Evolutionary conservation across 2,797 vertebrate genomes (phyloP), one percentile per base, ranked within the genome.

Genomic region (Urosaurus nigricauda): DNA sequence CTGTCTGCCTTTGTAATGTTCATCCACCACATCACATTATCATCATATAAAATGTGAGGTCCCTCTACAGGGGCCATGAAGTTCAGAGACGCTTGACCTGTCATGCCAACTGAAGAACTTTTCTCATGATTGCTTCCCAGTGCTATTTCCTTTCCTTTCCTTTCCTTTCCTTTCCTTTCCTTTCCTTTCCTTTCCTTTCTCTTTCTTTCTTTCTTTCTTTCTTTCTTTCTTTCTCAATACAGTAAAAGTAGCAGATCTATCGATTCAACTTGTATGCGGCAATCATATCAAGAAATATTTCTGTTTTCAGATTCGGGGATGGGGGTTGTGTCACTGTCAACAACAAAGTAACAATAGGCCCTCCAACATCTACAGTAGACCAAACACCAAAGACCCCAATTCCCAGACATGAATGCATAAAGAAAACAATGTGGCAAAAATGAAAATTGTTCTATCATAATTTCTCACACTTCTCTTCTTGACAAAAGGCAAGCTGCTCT

Each of bases 401-500:
- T 96, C 96, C 95, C 95, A 95, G 95, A 91, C 96, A 95, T 93
- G 96, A 96, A 94, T 85, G 94, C 92, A 90, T 94, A 95, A 95
- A 95, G 96, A 97, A 97, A 97, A 97, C 97, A 97, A 96, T 96
- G 96, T 96, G 95, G 96, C 96, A 97, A 96, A 97, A 97, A 97
- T 96, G 95, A 97, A 97, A 97, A 97, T 96, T 95, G 95, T 96
- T 96, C 96, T 96, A 96, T 97, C 96, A 94, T 96, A 96, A 97
- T 97, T 97, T 97, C 96, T 97, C 96, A 96, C 96, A 96, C 96
- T 96, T 97, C 96, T 96, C 43, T 96, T 86, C 96, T 96, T 97
- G 97, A 97, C 96, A 97, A 97, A 97, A 97, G 96, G 96, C 96
- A 96, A 96, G 94, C 94, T 94, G 94, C 90, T 87, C 95, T 97